Base-by-base conservation (phyloP, 2,797 vertebrate genomes). In the Amblyraja radiata region DNA sequence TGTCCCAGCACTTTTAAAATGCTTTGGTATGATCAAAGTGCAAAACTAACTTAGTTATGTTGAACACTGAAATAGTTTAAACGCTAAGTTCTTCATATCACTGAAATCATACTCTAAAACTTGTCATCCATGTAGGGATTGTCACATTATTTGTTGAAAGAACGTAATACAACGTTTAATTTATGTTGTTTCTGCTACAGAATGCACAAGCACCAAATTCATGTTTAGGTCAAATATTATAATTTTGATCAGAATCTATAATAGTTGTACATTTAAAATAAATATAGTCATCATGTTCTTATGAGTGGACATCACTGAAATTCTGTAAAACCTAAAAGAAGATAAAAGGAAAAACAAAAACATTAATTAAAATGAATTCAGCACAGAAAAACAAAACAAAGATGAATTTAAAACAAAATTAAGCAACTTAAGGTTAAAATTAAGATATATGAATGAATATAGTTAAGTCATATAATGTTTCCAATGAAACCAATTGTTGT, bases 261-360 rank as follows among this genome's bases (percentile, higher is more conserved):
- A 92, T 46, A 74, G 39, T 73, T 92, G 39, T 73, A 92, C 39
- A 54, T 46, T 28, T 74, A 76, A 92, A 74, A 92, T 68, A 76
- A 92, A 92, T n/a, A 92, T 92, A 39, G 90, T 23, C 71, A 92
- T 54, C 90, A 92, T 92, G 90, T 92, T 92, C 90, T 73, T 92
- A 92, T 76, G 90, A 92, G 71, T 74, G 90, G 90, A 92, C 90
- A 92, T 92, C 90, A 88, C 61, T 92, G 68, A 92, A 73, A 92
- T 71, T 92, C 71, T 92, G 90, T 28, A 92, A 92, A 92, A 92
- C 90, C 90, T 92, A 71, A 74, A 92, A 92, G 90, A 71, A 92
- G 88, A 91, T 39, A 92, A 76, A 92, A 92, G 71, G 71, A 16
- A 76, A 91, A 92, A 92, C 71, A 92, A 92, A 92, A 92, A 76